Base-by-base conservation (phyloP, 2,113 vertebrate species). In the Lucifuga dentata region DNA sequence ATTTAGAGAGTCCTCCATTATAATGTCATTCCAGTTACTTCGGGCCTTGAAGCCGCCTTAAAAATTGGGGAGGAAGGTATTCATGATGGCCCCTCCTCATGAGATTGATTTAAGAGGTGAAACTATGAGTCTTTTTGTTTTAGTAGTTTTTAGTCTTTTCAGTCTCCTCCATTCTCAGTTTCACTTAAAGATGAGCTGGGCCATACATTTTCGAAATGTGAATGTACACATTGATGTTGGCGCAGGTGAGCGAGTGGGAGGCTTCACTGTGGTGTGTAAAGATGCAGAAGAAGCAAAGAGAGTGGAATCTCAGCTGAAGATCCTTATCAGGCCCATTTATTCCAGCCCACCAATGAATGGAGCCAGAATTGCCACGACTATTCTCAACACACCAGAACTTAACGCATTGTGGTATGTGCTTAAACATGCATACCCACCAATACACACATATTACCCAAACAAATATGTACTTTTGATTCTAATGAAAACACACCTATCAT, bases 241-340 rank as follows among this genome's bases (percentile, higher is more conserved):
- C 7, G n/a, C 89, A 99, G 98, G 96, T 73, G 97, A 99, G 85
- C 98, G 98, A 59, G 97, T 94, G 0, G 98, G 98, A 19, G 97
- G 96, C 61, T 99, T 99, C 91, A 96, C 93, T 0, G 87, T 98
- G 41, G 80, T 99, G 78, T 99, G 97, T 88, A 94, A 89, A 0
- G 95, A 97, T 0, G 73, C 87, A 0, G 96, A 99, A 1, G 96
- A 98, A 86, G 96, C 96, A 46, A 99, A 98, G 87, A 90, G 95
- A 39, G 96, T 99, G 0, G 98, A 99, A 55, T 99, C 98, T 0
- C 98, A 99, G 78, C 86, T 99, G 55, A 99, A 99, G 91, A 99
- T 99, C 81, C 93, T 99, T 50, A 98, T 99, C 85, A 94, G 98
- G 10, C 97, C 98, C 73, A 95, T 99, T 91, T 99, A 99, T 76